A percentile compares a stretch with the other conserved stretches of the same genome.
phyloP scores from a whole-genome alignment of 2,797 vertebrate species.

The Furcifer pardalis region DNA sequence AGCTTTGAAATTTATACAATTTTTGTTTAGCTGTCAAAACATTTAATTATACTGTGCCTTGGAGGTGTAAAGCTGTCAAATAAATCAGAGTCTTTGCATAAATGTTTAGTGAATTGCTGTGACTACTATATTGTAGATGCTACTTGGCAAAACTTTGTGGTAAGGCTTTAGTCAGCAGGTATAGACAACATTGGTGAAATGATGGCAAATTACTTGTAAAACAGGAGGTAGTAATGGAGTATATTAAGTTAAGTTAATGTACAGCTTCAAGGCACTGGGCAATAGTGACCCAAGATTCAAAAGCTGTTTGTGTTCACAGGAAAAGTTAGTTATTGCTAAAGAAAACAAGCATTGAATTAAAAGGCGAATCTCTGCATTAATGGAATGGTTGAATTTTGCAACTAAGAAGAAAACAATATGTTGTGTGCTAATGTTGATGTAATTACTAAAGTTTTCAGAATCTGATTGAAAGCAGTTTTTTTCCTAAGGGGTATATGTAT shows the following conservation, averaged over 20 bases:
- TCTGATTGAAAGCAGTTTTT: constrained; percentile 7
- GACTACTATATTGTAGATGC: constrained; percentile 75
- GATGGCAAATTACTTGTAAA: constrained; percentile 78
- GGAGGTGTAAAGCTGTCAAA: constrained; percentile 88
- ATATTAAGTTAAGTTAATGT: constrained; percentile 45
- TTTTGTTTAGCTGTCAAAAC: constrained; percentile 86
- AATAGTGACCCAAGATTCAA: neutral
- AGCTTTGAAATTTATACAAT: constrained; percentile 83
- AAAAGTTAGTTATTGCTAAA: neutral
- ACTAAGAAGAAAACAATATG: neutral
- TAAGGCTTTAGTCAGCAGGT: constrained; percentile 77
- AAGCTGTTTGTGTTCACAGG: neutral
- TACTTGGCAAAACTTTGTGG: constrained; percentile 68
- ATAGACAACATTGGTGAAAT: constrained; percentile 68
- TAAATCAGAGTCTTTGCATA: constrained; percentile 81
- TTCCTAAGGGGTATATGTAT: constrained; percentile 29
- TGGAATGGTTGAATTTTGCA: neutral
- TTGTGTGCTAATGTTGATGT: neutral
- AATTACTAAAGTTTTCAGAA: constrained; percentile 12
- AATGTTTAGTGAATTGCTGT: constrained; percentile 79
- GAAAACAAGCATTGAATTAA: neutral
- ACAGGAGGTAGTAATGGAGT: constrained; percentile 75
- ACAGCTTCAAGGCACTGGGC: constrained; percentile 47
- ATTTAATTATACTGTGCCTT: constrained; percentile 84
- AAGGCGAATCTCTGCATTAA: constrained; percentile 5